phyloP scores from a whole-genome alignment of 2,113 vertebrate genomes.

The Bungarus multicinctus region DNA sequence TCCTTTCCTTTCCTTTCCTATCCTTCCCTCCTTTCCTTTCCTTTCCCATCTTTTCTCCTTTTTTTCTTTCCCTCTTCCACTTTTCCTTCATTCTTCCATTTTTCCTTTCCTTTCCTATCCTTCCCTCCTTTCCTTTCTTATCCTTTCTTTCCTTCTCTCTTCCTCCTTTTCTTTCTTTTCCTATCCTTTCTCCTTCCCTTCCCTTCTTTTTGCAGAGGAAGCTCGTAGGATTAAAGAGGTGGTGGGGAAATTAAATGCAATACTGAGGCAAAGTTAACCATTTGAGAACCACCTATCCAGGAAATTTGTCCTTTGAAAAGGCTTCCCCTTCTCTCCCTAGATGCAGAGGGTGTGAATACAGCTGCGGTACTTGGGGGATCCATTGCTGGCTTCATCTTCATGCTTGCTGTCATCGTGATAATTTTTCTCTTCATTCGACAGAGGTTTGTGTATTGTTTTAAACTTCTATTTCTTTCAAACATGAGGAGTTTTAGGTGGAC shows the following conservation, averaged over 20 bases:
- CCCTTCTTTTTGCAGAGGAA: too few species aligned
- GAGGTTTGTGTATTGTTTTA: conserved; percentile 65
- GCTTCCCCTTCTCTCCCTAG: conserved; percentile 8
- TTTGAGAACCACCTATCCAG: not conserved
- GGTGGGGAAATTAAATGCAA: not conserved
- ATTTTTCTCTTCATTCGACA: conserved; percentile 73
- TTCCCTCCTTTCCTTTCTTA: too few species aligned
- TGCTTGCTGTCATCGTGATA: conserved; percentile 67
- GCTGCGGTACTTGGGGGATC: conserved; percentile 69
- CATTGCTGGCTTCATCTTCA: conserved; percentile 47
- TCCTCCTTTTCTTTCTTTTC: too few species aligned
- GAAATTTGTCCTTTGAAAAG: not conserved
- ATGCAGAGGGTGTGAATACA: conserved; percentile 57
- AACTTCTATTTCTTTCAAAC: not conserved
- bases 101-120: too few species aligned
- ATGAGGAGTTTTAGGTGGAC: too few species aligned
- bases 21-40: too few species aligned
- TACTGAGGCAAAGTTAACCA: not conserved
- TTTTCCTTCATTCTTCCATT: too few species aligned
- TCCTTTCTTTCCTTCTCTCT: too few species aligned
- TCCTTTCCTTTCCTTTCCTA: too few species aligned
- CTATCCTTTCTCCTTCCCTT: accelerated
- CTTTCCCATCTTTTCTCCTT: too few species aligned
- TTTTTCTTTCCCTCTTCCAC: too few species aligned
- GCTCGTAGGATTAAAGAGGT: too few species aligned